Evolutionary conservation across 2,888 invertebrate genomes (phyloP).

Genomic region (Xylophagus ater): DNA sequence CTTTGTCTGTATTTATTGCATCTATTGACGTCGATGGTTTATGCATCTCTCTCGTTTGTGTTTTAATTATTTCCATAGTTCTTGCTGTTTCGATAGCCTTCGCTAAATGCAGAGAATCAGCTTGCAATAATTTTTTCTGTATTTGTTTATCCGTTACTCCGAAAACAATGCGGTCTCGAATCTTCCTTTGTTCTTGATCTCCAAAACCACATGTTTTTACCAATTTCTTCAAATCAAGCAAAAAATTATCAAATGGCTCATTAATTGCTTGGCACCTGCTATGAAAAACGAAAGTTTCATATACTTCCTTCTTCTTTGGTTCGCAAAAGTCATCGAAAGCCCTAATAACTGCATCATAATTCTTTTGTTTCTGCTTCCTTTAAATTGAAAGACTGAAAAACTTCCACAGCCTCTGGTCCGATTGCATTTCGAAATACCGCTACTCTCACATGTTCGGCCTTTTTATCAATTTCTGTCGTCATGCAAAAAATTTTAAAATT

Average conservation of each 20-base stretch:
- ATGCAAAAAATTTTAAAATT: slow-evolving; percentile 17
- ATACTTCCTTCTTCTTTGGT: slow-evolving; percentile 8
- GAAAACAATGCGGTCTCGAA: slow-evolving; percentile 9
- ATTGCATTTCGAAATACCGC: slow-evolving; percentile 19
- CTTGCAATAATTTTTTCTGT: slow-evolving; percentile 6
- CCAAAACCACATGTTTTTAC: slow-evolving; percentile 6
- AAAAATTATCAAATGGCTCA: slow-evolving; percentile 10
- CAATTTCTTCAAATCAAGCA: slow-evolving; percentile 11
- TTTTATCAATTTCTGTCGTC: slow-evolving; percentile 17
- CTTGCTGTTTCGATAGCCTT: slow-evolving; percentile 1
- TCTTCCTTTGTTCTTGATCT: not conserved
- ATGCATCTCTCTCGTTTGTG: not conserved
- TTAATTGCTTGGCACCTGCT: not conserved
- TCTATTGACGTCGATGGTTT: not conserved
- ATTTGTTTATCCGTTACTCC: slow-evolving; percentile 6
- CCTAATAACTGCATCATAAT: slow-evolving; percentile 12
- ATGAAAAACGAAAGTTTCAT: slow-evolving; percentile 6
- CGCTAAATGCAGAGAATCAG: not conserved
- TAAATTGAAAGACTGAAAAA: slow-evolving; percentile 19
- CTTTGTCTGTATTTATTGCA: not conserved
- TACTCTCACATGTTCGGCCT: slow-evolving; percentile 14
- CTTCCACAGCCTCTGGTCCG: slow-evolving; percentile 19
- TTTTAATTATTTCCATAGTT: not conserved
- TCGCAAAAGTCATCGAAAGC: slow-evolving; percentile 15
- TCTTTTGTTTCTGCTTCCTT: slow-evolving; percentile 13